Conservation (phyloP, 2,888 invertebrate species). For the Chaetoderma sp. region DNA sequence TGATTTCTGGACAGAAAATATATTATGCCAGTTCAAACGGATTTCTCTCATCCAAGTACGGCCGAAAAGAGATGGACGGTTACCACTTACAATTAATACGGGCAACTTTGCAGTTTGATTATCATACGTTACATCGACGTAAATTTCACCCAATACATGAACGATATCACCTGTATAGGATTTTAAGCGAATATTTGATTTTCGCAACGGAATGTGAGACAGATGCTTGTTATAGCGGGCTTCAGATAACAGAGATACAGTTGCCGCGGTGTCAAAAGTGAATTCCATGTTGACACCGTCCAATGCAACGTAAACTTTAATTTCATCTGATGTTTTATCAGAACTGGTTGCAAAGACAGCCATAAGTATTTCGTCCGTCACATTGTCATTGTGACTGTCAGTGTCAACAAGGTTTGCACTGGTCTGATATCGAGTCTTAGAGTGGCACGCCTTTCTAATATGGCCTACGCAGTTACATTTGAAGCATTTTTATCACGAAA, state of each 20-base stretch:
- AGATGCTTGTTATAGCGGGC: background rate
- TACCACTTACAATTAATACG: background rate
- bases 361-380: too few relatives aligned
- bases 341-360: too few relatives aligned
- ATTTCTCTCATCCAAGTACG: background rate
- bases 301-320: too few relatives aligned
- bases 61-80: background rate
- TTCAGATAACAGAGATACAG: background rate
- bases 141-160: background rate
- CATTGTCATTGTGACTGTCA: too few relatives aligned
- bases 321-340: too few relatives aligned
- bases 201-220: background rate
- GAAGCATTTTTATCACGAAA: too few relatives aligned
- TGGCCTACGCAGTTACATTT: too few relatives aligned
- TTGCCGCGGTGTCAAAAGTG: background rate
- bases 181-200: background rate
- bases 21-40: background rate
- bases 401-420: too few relatives aligned
- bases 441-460: too few relatives aligned
- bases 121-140: background rate
- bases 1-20: background rate
- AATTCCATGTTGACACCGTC: background rate
- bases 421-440: too few relatives aligned
- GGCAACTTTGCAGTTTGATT: background rate
- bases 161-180: background rate